Evolutionary conservation across 2,113 vertebrate genomes (phyloP).

Genomic region (Vulpes lagopus): DNA sequence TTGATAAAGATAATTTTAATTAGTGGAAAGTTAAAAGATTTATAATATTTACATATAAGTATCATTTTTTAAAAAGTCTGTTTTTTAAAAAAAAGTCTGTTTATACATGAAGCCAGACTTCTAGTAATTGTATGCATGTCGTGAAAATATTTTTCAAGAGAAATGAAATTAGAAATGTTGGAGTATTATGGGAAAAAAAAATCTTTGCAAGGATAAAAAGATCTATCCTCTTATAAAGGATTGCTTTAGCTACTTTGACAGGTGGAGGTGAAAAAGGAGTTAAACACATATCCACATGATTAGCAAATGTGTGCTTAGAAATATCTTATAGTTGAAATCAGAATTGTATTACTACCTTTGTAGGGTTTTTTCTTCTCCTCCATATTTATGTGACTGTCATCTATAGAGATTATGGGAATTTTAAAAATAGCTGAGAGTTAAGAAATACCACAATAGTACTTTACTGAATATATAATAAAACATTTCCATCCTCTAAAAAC

Average conservation of each 20-base stretch:
- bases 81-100: not conserved
- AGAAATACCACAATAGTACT: constrained; percentile 30
- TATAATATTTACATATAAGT: not conserved
- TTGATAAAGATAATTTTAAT: not conserved
- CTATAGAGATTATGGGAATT: constrained; percentile 16
- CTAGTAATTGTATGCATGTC: not conserved
- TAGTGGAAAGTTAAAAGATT: not conserved
- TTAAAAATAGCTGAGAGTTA: constrained; percentile 34
- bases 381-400: constrained; percentile 47
- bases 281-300: not conserved
- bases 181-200: not conserved
- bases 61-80: not conserved
- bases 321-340: not conserved
- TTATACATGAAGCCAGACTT: not conserved
- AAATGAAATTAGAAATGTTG: not conserved
- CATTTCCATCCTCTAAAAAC: constrained; percentile 35
- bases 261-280: not conserved
- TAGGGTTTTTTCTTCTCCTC: not conserved
- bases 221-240: not conserved
- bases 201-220: not conserved
- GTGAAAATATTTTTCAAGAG: not conserved
- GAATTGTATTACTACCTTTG: not conserved
- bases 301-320: not conserved
- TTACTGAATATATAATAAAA: constrained; percentile 50
- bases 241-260: not conserved